Conservation (phyloP, 92 coral and sea anemone species). For the Phenganax marumi region DNA sequence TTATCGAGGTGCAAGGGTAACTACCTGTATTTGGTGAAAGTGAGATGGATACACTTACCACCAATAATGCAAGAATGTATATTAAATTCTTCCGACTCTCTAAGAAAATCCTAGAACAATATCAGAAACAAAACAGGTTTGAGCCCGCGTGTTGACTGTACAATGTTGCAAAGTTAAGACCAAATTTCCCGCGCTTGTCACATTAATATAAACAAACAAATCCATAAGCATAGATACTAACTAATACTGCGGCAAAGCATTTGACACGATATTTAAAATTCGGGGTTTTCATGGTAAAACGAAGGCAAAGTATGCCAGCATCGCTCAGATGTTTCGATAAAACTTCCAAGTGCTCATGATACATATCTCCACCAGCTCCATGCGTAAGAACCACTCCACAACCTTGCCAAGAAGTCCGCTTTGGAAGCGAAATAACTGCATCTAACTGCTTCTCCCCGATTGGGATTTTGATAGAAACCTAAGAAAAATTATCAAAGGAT, state of each 20-base stretch:
- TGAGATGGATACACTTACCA: conserved; percentile 55
- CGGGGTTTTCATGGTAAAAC: conserved; percentile 90
- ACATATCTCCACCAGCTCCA: conserved; percentile 89
- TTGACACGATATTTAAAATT: conserved; percentile 83
- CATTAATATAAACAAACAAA: background rate
- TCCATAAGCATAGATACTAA: conserved; percentile 45
- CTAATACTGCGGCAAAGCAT: conserved; percentile 84
- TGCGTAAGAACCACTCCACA: conserved; percentile 85
- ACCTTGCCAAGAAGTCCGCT: conserved; percentile 81
- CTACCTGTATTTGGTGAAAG: background rate
- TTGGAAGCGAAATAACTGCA: conserved; percentile 74
- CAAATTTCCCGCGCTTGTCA: background rate
- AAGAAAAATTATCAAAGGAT: background rate
- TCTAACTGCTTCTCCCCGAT: conserved; percentile 82
- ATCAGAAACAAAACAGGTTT: background rate
- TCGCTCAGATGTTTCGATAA: conserved; percentile 73
- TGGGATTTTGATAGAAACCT: conserved; percentile 76
- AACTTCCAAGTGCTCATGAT: conserved; percentile 73
- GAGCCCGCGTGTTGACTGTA: background rate
- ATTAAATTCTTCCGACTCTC: conserved; percentile 64
- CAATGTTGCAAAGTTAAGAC: background rate
- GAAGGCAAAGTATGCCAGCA: conserved; percentile 86
- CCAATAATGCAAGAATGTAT: conserved; percentile 83
- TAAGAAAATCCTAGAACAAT: conserved; percentile 64
- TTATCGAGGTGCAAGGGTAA: background rate